phyloP scores from a whole-genome alignment of 2,888 invertebrate species.

The Callyntrura sp. region DNA sequence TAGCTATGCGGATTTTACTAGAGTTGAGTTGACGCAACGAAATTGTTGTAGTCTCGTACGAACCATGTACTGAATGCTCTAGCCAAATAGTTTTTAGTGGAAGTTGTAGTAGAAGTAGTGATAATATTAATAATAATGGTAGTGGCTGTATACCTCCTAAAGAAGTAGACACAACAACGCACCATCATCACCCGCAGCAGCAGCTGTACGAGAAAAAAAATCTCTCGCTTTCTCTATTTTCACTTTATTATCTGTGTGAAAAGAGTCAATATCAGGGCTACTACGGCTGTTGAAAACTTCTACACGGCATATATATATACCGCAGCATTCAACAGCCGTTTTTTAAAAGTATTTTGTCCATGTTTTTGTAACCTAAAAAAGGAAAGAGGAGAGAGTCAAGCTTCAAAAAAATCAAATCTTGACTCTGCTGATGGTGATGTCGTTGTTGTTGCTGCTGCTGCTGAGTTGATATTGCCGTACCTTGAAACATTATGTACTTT shows the following conservation, averaged over 20 bases:
- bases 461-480: background rate
- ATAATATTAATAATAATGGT: conserved; percentile 39
- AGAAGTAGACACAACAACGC: conserved; percentile 35
- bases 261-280: conserved; percentile 32
- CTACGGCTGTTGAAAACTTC: conserved; percentile 20
- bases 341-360: background rate
- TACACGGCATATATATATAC: background rate
- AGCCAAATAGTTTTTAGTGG: conserved; percentile 1
- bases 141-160: conserved; percentile 8
- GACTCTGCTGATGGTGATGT: conserved; percentile 22
- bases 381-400: background rate
- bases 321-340: no score
- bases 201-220: conserved; percentile 14
- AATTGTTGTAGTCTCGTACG: conserved; percentile 69
- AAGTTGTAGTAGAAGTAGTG: conserved; percentile 35
- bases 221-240: no score
- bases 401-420: conserved; percentile 33
- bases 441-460: conserved; percentile 9
- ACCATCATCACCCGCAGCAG: conserved; percentile 17
- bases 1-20: conserved; percentile 79
- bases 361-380: background rate
- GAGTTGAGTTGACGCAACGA: conserved; percentile 78
- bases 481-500: background rate
- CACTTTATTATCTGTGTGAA: background rate
- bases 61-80: conserved; percentile 24